Conservation (phyloP, 23 tunicate species). For the Corella eumyota region DNA sequence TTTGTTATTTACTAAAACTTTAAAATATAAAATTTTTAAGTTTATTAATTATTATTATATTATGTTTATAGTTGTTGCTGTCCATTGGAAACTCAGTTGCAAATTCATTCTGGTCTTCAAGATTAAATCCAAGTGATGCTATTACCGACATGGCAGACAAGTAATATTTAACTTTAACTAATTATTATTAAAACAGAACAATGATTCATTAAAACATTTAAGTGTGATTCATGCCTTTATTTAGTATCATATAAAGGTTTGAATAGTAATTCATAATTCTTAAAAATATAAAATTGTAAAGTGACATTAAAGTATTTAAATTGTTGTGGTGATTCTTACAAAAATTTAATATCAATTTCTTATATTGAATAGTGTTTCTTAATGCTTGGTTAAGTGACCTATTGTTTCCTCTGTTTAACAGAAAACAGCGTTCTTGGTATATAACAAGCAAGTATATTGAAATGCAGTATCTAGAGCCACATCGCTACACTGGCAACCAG, state of each 20-base stretch:
- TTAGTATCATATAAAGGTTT: no score
- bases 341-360: no score
- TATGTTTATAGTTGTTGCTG: conserved; percentile 31
- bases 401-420: conserved; percentile 7
- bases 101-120: conserved; percentile 60
- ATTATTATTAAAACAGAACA: neutral
- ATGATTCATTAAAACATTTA: no score
- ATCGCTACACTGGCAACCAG: conserved; percentile 35
- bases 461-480: conserved; percentile 42
- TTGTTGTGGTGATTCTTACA: no score
- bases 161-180: conserved; percentile 17
- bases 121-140: conserved; percentile 34
- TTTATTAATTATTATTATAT: neutral
- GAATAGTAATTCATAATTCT: no score
- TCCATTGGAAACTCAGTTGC: conserved; percentile 44
- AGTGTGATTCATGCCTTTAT: no score
- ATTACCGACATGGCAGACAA: conserved; percentile 83
- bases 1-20: no score
- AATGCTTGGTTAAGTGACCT: no score
- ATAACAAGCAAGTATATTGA: conserved; percentile 74
- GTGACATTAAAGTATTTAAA: neutral
- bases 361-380: no score
- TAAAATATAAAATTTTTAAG: no score
- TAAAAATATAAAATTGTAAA: neutral
- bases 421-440: conserved; percentile 78